Evolutionary conservation across 2,113 vertebrate species (phyloP).

Genomic region (Podarcis raffonei): DNA sequence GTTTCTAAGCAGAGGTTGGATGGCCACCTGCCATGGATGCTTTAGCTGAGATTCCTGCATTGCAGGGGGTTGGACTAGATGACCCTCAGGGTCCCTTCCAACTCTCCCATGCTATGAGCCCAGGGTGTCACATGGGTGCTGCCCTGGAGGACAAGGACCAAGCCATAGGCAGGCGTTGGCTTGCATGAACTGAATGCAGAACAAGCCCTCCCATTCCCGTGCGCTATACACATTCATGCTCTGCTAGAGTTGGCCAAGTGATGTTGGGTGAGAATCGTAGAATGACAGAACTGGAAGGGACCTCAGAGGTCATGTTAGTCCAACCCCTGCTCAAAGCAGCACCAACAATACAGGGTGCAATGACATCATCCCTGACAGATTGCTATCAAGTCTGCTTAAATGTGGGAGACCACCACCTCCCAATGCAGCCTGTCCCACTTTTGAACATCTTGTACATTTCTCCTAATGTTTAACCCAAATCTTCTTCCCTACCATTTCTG

Average conservation of each 20-base stretch:
- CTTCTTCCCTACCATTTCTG: background rate
- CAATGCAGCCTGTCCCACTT: background rate
- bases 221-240: background rate
- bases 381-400: background rate
- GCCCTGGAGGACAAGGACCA: background rate
- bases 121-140: no score
- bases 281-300: background rate
- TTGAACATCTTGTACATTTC: background rate
- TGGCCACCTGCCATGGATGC: no score
- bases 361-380: background rate
- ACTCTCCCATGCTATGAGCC: no score
- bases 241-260: background rate
- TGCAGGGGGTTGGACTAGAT: no score
- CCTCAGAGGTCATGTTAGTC: background rate
- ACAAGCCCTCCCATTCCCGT: background rate
- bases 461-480: background rate
- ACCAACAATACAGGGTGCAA: background rate
- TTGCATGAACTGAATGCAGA: background rate
- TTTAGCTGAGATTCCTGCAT: no score
- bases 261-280: background rate
- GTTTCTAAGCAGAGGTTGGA: no score
- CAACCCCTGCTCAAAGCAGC: background rate
- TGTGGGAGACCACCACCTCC: background rate
- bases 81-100: no score
- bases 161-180: background rate